These are phyloP conservation scores for Tipula lateralis DNA, from an alignment of 2,888 invertebrate species.

Conservation along the genomic window DNA sequence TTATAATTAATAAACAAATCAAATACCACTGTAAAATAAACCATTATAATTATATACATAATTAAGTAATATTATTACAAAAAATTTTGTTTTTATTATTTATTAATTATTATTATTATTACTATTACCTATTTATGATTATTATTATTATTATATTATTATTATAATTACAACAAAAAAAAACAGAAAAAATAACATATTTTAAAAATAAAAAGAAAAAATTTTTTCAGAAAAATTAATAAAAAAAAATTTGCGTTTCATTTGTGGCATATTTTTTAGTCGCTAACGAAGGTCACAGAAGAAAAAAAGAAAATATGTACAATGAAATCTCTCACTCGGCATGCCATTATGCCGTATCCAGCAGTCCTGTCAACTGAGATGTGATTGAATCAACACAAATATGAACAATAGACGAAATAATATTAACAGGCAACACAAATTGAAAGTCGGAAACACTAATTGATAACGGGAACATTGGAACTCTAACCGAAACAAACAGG, in stretches of 20 bases:
- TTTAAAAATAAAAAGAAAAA: slow-evolving; percentile 25
- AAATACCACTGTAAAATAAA: slow-evolving; percentile 11
- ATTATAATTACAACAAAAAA: slow-evolving; percentile 20
- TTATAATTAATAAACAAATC: background rate
- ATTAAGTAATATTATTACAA: background rate
- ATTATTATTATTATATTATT: background rate
- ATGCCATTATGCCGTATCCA: too few species aligned
- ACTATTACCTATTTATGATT: background rate
- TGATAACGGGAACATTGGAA: too few species aligned
- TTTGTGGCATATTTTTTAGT: too few species aligned
- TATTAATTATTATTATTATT: slow-evolving; percentile 12
- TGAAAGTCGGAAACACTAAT: too few species aligned
- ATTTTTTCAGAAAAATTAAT: background rate
- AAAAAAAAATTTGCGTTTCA: background rate
- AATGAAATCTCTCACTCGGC: too few species aligned
- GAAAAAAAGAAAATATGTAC: too few species aligned
- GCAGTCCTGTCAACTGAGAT: too few species aligned
- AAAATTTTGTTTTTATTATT: background rate
- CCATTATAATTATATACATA: background rate
- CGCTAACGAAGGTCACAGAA: too few species aligned
- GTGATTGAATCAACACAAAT: too few species aligned
- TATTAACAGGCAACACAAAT: too few species aligned
- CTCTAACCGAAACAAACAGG: too few species aligned
- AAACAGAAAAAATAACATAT: background rate
- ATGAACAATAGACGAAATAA: too few species aligned